These are phyloP conservation scores for Buphagus erythrorhynchus DNA, from an alignment of 2,797 vertebrate genomes.

Conservation along the genomic window DNA sequence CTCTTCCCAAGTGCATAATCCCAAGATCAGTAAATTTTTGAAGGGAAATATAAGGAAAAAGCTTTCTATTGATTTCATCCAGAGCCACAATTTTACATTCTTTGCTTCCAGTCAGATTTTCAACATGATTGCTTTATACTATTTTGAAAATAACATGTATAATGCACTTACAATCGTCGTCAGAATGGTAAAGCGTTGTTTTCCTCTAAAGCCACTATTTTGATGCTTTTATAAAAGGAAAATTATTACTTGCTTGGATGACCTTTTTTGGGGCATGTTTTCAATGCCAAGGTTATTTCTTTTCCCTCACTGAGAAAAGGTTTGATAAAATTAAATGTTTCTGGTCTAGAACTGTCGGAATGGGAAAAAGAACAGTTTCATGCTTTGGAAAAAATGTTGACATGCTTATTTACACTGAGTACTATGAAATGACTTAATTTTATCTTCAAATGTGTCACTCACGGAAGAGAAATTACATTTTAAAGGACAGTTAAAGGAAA, in stretches of 20 bases:
- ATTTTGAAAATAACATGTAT: not conserved
- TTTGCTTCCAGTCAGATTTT: not conserved
- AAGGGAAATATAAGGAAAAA: not conserved
- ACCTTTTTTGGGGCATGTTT: not conserved
- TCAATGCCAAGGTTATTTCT: not conserved
- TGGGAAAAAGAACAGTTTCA: not conserved
- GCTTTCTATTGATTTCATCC: not conserved
- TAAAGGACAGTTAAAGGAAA: not conserved
- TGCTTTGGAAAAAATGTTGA: not conserved
- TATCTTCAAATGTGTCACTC: conserved; percentile 6
- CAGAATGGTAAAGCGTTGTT: not conserved
- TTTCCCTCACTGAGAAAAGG: not conserved
- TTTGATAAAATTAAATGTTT: conserved; percentile 13
- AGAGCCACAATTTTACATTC: not conserved
- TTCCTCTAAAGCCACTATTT: not conserved
- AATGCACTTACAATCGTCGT: not conserved
- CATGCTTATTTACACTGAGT: not conserved
- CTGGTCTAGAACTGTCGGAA: not conserved
- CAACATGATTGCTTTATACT: not conserved
- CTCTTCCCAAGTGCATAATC: not conserved
- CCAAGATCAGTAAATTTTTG: not conserved
- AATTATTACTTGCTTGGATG: not conserved
- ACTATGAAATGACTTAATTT: not conserved
- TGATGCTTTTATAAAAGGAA: not conserved
- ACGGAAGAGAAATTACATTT: not conserved